Base-by-base conservation (phyloP, 2,888 invertebrate species). In the Phyllotreta striolata region DNA sequence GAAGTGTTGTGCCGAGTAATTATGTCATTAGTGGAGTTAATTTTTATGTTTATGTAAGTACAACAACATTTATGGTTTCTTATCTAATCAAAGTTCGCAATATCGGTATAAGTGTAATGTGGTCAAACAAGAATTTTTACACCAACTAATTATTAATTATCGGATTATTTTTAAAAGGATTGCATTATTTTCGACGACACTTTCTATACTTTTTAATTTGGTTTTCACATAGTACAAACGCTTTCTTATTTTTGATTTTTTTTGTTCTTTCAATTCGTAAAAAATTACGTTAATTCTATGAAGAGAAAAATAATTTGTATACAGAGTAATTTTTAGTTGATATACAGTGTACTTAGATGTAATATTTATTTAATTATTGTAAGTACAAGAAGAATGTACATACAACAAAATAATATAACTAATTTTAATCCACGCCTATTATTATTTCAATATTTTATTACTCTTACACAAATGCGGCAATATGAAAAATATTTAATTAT, bases 341-440 rank as follows among this genome's bases (percentile, higher is more conserved):
- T 46, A 46, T 51, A 44, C 59, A 55, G 55, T 49, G 55, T 55
- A 55, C 44, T 39, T 66, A 66, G 66, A 51, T 58, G 49, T 66
- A 68, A 66, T 68, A 68, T 68, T 68, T 68, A 68, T 68, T 64
- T 55, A 46, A 47, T 55, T 56, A 64, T 41, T 63, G 63, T 62
- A 59, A 59, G 51, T 24, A 66, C 54, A 60, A 57, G 63, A 62
- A 44, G 10, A 37, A 47, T 67, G 65, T 68, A 68, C 59, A 66
- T 68, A 67, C 12, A 51, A 41, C 37, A 59, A 59, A 51, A 3
- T 59, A 49, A 14, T 39, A 59, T 59, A 41, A 59, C 51, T 59
- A 43, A 10, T 34, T 59, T 59, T 59, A 59, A 51, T 59, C 40
- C 57, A 57, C 7, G 38, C 9, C 39, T 35, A 10, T 13, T 57